Conservation (phyloP, 2,797 vertebrate genomes). For the Peromyscus aztecus region DNA sequence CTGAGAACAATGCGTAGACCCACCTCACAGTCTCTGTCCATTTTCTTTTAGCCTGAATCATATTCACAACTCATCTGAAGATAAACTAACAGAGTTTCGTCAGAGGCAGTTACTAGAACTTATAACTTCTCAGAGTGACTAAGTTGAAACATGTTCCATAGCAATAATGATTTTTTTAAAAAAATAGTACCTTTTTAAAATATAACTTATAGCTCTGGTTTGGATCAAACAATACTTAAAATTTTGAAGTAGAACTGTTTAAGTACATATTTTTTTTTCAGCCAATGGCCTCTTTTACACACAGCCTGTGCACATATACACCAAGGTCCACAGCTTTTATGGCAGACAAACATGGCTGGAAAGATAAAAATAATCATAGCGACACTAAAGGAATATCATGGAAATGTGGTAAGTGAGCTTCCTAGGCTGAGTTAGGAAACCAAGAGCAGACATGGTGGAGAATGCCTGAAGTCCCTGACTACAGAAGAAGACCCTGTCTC, state of each 20-base stretch:
- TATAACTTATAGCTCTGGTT: background rate
- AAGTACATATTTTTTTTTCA: background rate
- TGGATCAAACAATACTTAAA: conserved; percentile 33
- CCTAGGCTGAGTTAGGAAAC: background rate
- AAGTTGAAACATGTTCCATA: background rate
- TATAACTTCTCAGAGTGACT: background rate
- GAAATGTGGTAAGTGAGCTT: background rate
- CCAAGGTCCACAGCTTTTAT: background rate
- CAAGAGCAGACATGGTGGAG: background rate
- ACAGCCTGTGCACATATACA: background rate
- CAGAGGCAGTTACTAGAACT: background rate
- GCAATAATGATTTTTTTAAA: background rate
- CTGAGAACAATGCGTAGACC: background rate
- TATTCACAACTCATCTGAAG: background rate
- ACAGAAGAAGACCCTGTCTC: background rate
- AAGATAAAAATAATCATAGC: background rate
- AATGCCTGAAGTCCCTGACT: background rate
- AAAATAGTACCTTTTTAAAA: background rate
- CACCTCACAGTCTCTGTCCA: background rate
- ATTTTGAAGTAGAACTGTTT: background rate
- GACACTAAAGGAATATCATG: background rate
- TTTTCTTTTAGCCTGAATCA: background rate
- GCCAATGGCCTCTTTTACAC: background rate
- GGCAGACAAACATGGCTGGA: background rate
- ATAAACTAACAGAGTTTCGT: background rate